Conservation (phyloP, 2,888 invertebrate species). For the Phymatocera aterrima region DNA sequence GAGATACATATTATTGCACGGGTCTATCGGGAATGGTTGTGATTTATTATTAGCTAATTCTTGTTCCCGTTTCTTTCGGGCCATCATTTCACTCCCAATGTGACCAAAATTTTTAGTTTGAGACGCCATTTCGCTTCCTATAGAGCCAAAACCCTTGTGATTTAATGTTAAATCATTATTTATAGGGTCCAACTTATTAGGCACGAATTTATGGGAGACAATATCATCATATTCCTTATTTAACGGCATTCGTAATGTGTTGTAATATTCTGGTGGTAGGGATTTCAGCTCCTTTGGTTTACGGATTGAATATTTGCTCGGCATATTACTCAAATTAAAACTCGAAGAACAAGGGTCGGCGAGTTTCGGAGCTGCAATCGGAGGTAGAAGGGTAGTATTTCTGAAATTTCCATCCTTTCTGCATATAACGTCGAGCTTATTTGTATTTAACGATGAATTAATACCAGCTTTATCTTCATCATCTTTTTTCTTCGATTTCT, state of each 20-base stretch:
- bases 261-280: slow-evolving; percentile 29
- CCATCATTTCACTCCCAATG: slow-evolving; percentile 43
- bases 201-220: slow-evolving; percentile 35
- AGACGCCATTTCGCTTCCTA: slow-evolving; percentile 40
- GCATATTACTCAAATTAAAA: slow-evolving; percentile 35
- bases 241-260: slow-evolving; percentile 38
- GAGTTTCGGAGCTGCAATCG: slow-evolving; percentile 34
- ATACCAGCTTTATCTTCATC: slow-evolving; percentile 22
- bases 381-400: slow-evolving; percentile 35
- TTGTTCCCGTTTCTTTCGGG: slow-evolving; percentile 37
- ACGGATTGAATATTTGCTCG: slow-evolving; percentile 29
- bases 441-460: slow-evolving; percentile 13
- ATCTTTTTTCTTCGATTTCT: slow-evolving; percentile 43
- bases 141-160: slow-evolving; percentile 36
- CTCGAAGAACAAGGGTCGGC: slow-evolving; percentile 17
- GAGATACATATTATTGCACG: slow-evolving; percentile 44
- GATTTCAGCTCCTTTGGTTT: slow-evolving; percentile 28
- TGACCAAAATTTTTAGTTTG: slow-evolving; percentile 43
- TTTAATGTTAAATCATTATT: slow-evolving; percentile 26
- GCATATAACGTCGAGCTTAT: slow-evolving; percentile 30
- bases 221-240: slow-evolving; percentile 39
- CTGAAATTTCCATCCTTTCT: slow-evolving; percentile 33
- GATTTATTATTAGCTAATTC: slow-evolving; percentile 39
- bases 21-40: slow-evolving; percentile 25
- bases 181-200: slow-evolving; percentile 42